Base-by-base conservation (phyloP, 2,797 vertebrate genomes). In the Ctenochaetus hawaiiensis region DNA sequence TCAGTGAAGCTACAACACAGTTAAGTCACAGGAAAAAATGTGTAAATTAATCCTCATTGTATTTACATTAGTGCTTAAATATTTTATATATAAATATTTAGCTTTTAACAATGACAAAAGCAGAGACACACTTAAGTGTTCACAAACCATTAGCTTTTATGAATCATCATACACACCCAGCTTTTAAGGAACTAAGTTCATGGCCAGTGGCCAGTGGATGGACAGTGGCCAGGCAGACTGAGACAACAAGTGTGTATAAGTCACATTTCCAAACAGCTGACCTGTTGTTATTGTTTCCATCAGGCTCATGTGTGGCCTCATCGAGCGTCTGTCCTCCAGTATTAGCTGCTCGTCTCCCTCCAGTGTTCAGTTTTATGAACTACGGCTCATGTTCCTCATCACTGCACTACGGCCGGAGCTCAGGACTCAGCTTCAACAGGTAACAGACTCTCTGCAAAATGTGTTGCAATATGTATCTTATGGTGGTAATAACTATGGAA, bases 381-480 rank as follows among this genome's bases (percentile, higher is more conserved):
- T 96, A 10, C 95, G 95, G n/a, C 93, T 96, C 81, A 87, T 95
- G 73, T 96, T 96, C 68, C 94, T 96, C 56, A 81, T 96, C 22
- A 96, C 95, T 0, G 95, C 96, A 0, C 86, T 96, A 11, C 83
- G 94, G 2, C 90, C 94, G 2, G 95, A 96, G 75, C 92, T 95
- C 75, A 92, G 94, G 76, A 78, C 75, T 63, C 94, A 95, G 79
- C 94, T 96, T 3, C 86, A 87, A 20, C 91, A 91, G 93, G 94
- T 94, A 67, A 57, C 57, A n/a, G 1, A 13, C 30, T 18, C 20
- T 63, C 30, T 30, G 30, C 30, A 30, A 30, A 30, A 14, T 39
- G 1, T 23, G 23, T 7, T 17, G 6, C 7, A 30, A 30, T 30
- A 3, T 20, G 1, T 13, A 14, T 34, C 5, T 45, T 9, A 5